A percentile compares a stretch with the other conserved stretches of the same genome.
Conservation (phyloP, 2,888 invertebrate genomes). For the Tigriopus californicus region DNA sequence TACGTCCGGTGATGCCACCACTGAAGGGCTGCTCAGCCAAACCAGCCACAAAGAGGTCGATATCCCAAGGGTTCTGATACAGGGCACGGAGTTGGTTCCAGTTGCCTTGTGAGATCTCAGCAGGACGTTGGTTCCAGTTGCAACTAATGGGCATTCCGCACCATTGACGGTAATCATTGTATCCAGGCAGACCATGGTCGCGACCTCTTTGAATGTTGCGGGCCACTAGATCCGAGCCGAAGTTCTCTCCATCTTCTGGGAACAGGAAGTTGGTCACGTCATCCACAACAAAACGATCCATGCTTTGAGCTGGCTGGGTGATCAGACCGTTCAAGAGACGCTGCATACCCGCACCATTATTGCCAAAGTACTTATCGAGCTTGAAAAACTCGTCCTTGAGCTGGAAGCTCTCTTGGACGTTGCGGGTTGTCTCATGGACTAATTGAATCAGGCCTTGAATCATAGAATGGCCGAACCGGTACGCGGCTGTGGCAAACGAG, state of each 20-base stretch:
- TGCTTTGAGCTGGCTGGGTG: neutral
- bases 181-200: neutral
- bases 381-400: neutral
- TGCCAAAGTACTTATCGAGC: neutral
- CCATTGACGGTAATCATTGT: too few species aligned
- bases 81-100: neutral
- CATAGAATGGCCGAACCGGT: neutral
- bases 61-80: neutral
- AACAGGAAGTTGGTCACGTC: neutral
- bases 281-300: neutral
- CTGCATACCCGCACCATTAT: neutral
- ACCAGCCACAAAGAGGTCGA: neutral
- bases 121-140: neutral
- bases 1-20: neutral
- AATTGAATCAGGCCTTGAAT: neutral
- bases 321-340: neutral
- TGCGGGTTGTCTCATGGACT: neutral
- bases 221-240: neutral
- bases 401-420: neutral
- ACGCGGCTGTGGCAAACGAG: neutral
- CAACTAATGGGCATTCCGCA: too few species aligned
- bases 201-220: neutral
- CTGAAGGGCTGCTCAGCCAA: neutral
- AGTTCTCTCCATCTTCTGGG: neutral
- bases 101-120: neutral